phyloP scores from a whole-genome alignment of 2,888 invertebrate genomes.

The Drosophila siamana region DNA sequence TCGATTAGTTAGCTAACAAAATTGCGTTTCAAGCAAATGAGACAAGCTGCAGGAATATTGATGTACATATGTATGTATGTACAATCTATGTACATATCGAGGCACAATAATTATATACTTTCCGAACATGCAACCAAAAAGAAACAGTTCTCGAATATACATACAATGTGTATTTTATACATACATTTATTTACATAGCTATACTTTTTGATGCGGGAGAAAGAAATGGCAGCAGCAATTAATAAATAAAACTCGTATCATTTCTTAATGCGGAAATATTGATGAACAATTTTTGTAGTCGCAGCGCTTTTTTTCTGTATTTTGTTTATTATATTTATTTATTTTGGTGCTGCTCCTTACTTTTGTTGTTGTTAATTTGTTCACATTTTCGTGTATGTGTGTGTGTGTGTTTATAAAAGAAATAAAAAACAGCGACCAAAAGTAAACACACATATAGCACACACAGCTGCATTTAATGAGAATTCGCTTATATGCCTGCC shows the following conservation, averaged over 20 bases:
- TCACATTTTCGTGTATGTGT: slow-evolving; percentile 16
- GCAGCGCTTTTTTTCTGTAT: slow-evolving; percentile 38
- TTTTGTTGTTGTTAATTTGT: slow-evolving; percentile 25
- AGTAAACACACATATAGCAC: slow-evolving; percentile 52
- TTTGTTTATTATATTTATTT: slow-evolving; percentile 22
- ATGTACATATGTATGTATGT: too few species aligned
- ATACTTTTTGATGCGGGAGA: slow-evolving; percentile 8
- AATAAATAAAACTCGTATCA: slow-evolving; percentile 55
- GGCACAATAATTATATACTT: slow-evolving; percentile 2
- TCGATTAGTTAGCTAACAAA: slow-evolving; percentile 44
- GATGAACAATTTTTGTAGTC: slow-evolving; percentile 55
- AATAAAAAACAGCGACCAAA: slow-evolving; percentile 52
- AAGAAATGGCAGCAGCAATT: slow-evolving; percentile 46
- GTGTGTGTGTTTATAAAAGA: slow-evolving; percentile 17
- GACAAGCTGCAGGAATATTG: slow-evolving; percentile 40
- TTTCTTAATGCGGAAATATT: slow-evolving; percentile 80
- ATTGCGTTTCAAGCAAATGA: slow-evolving; percentile 66
- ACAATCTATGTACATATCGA: slow-evolving; percentile 9
- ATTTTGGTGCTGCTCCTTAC: slow-evolving; percentile 27
- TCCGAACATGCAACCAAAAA: slow-evolving; percentile 17
- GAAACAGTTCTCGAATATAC: slow-evolving; percentile 24
- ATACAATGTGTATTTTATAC: neutral
- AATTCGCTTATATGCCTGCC: slow-evolving; percentile 33
- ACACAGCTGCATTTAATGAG: slow-evolving; percentile 51
- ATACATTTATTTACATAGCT: neutral